These are phyloP conservation scores for Drosophila antonietae DNA, from an alignment of 2,888 invertebrate genomes.

Conservation along the genomic window DNA sequence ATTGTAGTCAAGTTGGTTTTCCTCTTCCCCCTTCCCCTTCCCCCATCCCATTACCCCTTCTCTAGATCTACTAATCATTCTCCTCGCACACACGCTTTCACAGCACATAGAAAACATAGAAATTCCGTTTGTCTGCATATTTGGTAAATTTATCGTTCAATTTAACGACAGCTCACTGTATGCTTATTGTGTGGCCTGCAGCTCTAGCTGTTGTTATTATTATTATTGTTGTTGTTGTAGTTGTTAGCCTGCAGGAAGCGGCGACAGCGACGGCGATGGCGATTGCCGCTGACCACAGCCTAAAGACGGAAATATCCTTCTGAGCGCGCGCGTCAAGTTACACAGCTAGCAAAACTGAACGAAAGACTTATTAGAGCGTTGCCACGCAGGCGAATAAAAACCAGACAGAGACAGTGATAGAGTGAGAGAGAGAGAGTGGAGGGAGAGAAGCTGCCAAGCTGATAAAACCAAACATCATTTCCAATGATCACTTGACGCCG, in stretches of 20 bases:
- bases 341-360: background rate
- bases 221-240: background rate
- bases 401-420: background rate
- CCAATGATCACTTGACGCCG: background rate
- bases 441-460: background rate
- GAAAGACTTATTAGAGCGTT: constrained; percentile 1
- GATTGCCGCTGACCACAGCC: constrained; percentile 40
- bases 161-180: constrained; percentile 10
- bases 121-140: constrained; percentile 2
- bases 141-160: background rate
- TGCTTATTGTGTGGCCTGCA: constrained; percentile 5
- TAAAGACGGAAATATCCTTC: constrained; percentile 43
- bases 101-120: constrained; percentile 11
- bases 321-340: constrained; percentile 30
- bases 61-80: background rate
- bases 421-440: background rate
- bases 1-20: constrained; percentile 28
- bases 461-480: background rate
- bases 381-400: constrained; percentile 7
- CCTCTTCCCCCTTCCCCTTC: background rate
- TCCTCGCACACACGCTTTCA: constrained; percentile 6
- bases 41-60: background rate
- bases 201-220: too few species aligned
- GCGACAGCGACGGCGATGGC: constrained; percentile 15
- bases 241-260: constrained; percentile 28